These are phyloP conservation scores for Bombycilla garrulus DNA, from an alignment of 2,113 vertebrate species.

Conservation along the genomic window DNA sequence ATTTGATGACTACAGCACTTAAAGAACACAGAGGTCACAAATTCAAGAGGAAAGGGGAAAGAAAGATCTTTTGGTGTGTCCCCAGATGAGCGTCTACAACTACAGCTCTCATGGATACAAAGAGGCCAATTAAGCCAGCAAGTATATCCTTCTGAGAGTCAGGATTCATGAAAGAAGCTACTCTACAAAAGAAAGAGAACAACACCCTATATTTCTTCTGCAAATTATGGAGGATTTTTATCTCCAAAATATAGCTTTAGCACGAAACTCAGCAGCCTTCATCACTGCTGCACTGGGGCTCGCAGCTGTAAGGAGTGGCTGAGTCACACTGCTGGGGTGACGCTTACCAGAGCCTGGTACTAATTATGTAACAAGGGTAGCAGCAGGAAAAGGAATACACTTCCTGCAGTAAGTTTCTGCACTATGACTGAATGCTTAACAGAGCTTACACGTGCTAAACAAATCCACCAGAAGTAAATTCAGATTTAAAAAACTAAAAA, in stretches of 20 bases:
- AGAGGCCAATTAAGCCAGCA: not conserved
- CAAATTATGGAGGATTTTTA: not conserved
- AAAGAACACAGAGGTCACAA: not conserved
- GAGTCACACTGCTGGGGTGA: not conserved
- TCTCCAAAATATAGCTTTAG: not conserved
- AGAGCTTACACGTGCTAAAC: not conserved
- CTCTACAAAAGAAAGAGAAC: not conserved
- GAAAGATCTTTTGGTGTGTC: not conserved
- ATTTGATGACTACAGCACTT: not conserved
- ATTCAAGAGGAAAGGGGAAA: not conserved
- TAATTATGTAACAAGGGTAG: not conserved
- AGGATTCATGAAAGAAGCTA: not conserved
- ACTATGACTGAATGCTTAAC: not conserved
- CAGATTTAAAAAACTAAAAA: not conserved
- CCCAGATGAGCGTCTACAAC: not conserved
- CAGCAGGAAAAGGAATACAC: not conserved
- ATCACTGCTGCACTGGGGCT: not conserved
- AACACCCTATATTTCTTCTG: not conserved
- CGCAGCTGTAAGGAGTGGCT: rapidly evolving
- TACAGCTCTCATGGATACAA: not conserved
- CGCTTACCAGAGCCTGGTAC: not conserved
- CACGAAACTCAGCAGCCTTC: not conserved
- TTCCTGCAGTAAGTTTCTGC: not conserved
- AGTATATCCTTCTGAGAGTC: not conserved
- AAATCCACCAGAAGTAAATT: not conserved